Percentiles rank a stretch among this genome's conserved stretches.
Conservation (phyloP, 1,140 invertebrate genomes). For the Carposina sasakii region DNA sequence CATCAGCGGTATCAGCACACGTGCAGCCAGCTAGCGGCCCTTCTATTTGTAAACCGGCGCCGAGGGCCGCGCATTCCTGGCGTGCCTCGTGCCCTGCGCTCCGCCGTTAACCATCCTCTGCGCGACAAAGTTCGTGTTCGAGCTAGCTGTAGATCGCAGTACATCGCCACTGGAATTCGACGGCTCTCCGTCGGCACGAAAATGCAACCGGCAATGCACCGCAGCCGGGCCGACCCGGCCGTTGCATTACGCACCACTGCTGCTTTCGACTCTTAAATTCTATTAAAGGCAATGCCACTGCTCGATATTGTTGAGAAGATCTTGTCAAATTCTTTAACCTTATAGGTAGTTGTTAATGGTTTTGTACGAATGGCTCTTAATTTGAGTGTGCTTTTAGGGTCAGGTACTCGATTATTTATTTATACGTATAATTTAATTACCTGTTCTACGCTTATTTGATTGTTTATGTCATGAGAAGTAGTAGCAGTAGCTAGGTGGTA, state of each 20-base stretch:
- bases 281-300: constrained; percentile 48
- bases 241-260: no score
- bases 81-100: constrained; percentile 57
- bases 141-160: no score
- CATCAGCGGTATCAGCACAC: constrained; percentile 58
- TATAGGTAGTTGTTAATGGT: constrained; percentile 27
- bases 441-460: no score
- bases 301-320: constrained; percentile 44
- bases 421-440: no score
- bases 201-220: constrained; percentile 33
- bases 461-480: no score
- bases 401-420: no score
- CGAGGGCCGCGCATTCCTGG: constrained; percentile 65
- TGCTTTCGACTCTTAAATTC: constrained; percentile 32
- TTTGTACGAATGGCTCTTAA: constrained; percentile 16
- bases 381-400: constrained; percentile 4
- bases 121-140: no score
- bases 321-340: constrained; percentile 39
- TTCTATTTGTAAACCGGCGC: constrained; percentile 71
- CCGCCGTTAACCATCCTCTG: constrained; percentile 25
- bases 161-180: no score
- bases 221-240: constrained; percentile 15
- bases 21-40: constrained; percentile 63
- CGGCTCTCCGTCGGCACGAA: no score
- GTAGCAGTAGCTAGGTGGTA: no score